Base-by-base conservation (phyloP, 2,888 invertebrate species). In the Dryomyza anilis region DNA sequence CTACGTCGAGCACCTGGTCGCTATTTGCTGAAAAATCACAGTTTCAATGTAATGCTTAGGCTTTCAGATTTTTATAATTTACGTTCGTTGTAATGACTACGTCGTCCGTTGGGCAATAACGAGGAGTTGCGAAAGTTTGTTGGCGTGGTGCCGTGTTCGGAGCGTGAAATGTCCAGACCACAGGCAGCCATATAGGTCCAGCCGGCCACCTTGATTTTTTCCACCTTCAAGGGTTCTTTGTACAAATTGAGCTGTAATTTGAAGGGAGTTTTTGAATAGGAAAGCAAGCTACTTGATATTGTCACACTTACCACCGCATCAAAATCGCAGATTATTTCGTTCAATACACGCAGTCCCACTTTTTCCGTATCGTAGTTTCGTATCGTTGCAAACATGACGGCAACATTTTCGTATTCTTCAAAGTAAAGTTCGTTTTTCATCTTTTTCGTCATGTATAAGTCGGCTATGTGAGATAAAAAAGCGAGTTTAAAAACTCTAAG, bases 131-230 rank as follows among this genome's bases (percentile, higher is more conserved):
- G 77, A 29, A 73, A 79, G 57, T 74, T 76, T 27, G 76, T 71
- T 4, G 78, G 76, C 0, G 77, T 75, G 52, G 84, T 85, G 0
- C 84, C 83, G 2, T 89, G 89, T 68, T 82, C 82, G 64, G 90
- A 86, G 58, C 89, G 86, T 30, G 87, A 89, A 0, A 92, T 89
- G 73, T 92, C 91, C 55, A 98, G 85, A 0, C 98, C 98, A 76
- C 95, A 94, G 1, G 96, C 97, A 2, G 96, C 97, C 97, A 98
- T 97, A 76, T 97, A 98, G 0, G 97, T 97, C 87, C 94, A 94
- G 66, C 95, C 96, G 53, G 96, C 95, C 63, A 98, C 92, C 85
- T 98, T 98, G 36, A 98, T 98, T 84, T 98, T 98, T 82, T 98
- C 98, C 8, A 98, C 91, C 73, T 90, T 88, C 65, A 88, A 84